Evolutionary conservation across 2,888 invertebrate species (phyloP), one percentile per base, ranked within the genome.

Genomic region (Euzophera pinguis): DNA sequence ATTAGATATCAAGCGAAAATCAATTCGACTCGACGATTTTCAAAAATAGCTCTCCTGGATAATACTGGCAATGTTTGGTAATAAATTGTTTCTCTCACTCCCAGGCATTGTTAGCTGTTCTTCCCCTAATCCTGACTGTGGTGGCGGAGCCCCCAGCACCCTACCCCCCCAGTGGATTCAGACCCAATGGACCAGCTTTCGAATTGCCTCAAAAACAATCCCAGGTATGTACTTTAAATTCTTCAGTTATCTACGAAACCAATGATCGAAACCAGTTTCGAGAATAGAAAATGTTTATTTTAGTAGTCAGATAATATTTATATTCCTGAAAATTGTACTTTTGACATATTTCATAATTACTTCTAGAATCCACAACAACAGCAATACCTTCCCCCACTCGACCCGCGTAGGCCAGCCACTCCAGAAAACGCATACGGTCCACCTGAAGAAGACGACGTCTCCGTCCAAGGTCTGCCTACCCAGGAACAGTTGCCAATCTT

Each of bases 131-230:
- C 43, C 60, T 80, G 38, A 58, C 69, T 1, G 79, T 74, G 14
- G 79, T 62, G 38, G 61, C 74, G 58, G 67, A 78, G 5, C 81
- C 78, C 12, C 38, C 48, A 7, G 86, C 83, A 22, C 87, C 86
- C 0, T 90, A 90, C 62, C 62, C 84, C 0, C 71, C 89, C 0
- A 85, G 86, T 17, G 90, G 90, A 0, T 90, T 87, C 85, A 74
- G 80, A 58, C 90, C 90, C 0, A 73, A 63, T 9, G 89, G 89
- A 52, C 87, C 88, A 0, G 68, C 85, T 0, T 87, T 90, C 59
- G 81, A 84, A 1, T 59, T 85, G 1, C 89, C 89, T 0, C 73
- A 79, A 51, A 68, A 38, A 43, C 39, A 60, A 53, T 50, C 57
- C 4, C 67, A 69, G 59, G 60, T 65, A 53, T 54, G 27, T 12